Evolutionary conservation across 2,797 vertebrate species (phyloP).

Genomic region (Scolopax rusticola): DNA sequence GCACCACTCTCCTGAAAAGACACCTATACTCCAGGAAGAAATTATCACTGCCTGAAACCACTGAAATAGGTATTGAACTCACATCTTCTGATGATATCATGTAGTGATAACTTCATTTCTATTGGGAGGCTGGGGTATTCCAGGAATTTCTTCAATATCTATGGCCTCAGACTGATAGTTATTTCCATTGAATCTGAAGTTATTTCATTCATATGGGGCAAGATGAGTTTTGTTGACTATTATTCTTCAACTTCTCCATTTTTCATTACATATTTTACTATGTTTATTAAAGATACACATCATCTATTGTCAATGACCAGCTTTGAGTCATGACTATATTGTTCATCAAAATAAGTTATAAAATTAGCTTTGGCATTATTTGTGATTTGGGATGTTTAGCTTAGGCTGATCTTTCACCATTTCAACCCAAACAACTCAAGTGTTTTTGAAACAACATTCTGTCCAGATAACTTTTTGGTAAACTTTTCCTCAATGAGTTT

Average conservation of each 20-base stretch:
- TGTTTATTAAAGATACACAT: background rate
- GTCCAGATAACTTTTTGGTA: background rate
- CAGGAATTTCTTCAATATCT: background rate
- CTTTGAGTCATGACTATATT: background rate
- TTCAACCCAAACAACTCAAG: background rate
- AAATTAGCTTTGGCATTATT: background rate
- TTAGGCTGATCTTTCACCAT: background rate
- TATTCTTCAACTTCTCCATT: background rate
- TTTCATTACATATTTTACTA: background rate
- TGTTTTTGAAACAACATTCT: background rate
- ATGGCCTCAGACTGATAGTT: background rate
- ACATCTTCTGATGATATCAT: background rate
- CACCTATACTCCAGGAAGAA: background rate
- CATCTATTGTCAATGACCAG: background rate
- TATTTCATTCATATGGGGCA: background rate
- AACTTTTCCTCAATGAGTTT: background rate
- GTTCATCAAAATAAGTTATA: background rate
- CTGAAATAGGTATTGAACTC: background rate
- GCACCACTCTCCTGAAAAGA: background rate
- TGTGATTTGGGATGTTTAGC: background rate
- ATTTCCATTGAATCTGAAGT: background rate
- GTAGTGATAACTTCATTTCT: background rate
- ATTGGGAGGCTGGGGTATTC: background rate
- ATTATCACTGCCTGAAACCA: background rate
- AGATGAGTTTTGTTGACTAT: background rate